Conservation (phyloP, 2,888 invertebrate species). For the Himalopsyche kuldschensis region DNA sequence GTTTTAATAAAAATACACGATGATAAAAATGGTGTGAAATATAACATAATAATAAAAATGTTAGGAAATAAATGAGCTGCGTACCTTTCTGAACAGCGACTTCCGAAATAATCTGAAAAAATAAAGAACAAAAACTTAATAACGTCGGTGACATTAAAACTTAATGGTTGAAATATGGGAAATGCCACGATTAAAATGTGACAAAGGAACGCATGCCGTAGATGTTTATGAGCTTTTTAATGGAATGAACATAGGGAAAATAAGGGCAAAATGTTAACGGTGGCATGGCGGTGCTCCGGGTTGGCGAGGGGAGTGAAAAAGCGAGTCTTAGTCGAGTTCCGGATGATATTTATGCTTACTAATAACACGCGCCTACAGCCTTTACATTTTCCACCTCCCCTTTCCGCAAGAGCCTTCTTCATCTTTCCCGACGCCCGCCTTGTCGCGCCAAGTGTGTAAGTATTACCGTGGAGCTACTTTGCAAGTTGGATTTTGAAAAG, state of each 20-base stretch:
- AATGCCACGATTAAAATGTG: conserved; percentile 29
- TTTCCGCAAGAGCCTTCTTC: background rate
- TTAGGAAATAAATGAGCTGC: background rate
- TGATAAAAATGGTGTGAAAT: background rate
- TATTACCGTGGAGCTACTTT: background rate
- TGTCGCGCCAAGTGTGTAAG: background rate
- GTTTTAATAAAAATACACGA: background rate
- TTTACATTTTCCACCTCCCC: background rate
- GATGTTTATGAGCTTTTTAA: conserved; percentile 32
- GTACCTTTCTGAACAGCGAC: background rate
- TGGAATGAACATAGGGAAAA: conserved; percentile 7
- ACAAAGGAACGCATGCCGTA: conserved; percentile 18
- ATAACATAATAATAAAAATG: background rate
- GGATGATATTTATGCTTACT: conserved; percentile 37
- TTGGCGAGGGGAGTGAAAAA: background rate
- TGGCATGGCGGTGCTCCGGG: conserved; percentile 6
- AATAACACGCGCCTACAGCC: conserved; percentile 29
- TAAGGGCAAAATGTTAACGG: conserved; percentile 21
- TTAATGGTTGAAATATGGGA: conserved; percentile 24
- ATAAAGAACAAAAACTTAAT: background rate
- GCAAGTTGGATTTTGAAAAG: background rate
- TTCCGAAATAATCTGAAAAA: conserved; percentile 4
- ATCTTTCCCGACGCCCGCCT: background rate
- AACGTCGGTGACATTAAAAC: conserved; percentile 22
- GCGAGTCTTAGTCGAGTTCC: conserved; percentile 7